Base-by-base conservation (phyloP, 2,113 vertebrate genomes). In the Oriolus oriolus region DNA sequence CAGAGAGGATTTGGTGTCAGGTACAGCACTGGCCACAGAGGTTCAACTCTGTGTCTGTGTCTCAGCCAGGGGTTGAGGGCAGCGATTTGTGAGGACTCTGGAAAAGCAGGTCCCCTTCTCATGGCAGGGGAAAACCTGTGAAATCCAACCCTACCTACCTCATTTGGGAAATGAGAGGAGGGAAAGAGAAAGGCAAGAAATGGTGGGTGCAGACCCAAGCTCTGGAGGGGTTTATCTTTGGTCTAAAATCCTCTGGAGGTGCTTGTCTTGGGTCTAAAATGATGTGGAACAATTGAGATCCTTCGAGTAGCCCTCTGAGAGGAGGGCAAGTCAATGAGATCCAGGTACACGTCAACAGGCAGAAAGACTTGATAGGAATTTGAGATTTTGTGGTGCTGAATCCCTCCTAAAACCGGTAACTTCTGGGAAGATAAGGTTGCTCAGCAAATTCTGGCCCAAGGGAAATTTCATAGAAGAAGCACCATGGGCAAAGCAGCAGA, bases 341-440 rank as follows among this genome's bases (percentile, higher is more conserved):
- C 11, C 53, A 52, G 74, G 18, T 24, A 59, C 18, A 73, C 0
- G 1, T 13, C 49, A 44, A 20, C 13, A 76, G n/a, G 35, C 35
- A 80, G 45, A 75, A 80, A 65, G 41, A 10, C 31, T 37, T 92
- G 63, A 65, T 49, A 80, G 59, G 50, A 83, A 92, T 88, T 90
- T 45, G 47, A 27, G 60, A 84, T 94, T 91, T 70, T 7, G 10
- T 81, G 50, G 33, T 75, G 49, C 35, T 52, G 80, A 87, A 78
- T 78, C 64, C 24, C 39, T 80, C 56, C 39, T 89, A 63, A 92
- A 86, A 86, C 11, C 64, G 71, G 53, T 57, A 41, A 68, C 41
- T 95, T 89, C 60, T 81, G 56, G 24, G 61, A 78, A 94, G 86
- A 82, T 92, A 95, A 95, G 89, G 60, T 89, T 92, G 77, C 77